phyloP scores from a whole-genome alignment of 1,140 invertebrate genomes.

The Palaemon carinicauda region DNA sequence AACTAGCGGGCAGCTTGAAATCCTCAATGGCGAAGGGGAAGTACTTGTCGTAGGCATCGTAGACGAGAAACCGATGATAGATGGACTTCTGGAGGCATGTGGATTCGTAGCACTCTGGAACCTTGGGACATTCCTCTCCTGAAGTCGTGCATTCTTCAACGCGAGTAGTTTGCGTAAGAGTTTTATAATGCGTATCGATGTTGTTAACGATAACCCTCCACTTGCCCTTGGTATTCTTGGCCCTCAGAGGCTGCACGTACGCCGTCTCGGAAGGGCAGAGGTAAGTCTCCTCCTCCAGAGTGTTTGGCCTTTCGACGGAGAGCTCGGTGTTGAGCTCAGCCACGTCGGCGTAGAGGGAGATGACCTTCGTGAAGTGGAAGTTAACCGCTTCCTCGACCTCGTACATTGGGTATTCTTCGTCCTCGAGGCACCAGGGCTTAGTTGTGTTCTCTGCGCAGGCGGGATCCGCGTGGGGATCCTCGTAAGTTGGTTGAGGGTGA shows the following conservation, averaged over 20 bases:
- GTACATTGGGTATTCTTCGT: slow-evolving; percentile 51
- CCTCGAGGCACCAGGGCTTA: slow-evolving; percentile 50
- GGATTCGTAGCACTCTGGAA: slow-evolving; percentile 60
- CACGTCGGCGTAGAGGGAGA: slow-evolving; percentile 59
- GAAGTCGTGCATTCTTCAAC: slow-evolving; percentile 60
- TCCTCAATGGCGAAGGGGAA: slow-evolving; percentile 61
- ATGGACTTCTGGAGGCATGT: slow-evolving; percentile 61
- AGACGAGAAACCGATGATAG: slow-evolving; percentile 61
- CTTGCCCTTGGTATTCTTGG: slow-evolving; percentile 60
- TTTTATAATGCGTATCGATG: slow-evolving; percentile 60
- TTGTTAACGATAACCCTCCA: slow-evolving; percentile 62
- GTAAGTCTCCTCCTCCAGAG: slow-evolving; percentile 59
- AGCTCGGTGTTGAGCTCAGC: slow-evolving; percentile 57
- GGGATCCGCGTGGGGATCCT: neutral
- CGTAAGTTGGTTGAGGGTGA: neutral
- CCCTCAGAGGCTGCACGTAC: slow-evolving; percentile 61
- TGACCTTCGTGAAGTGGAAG: slow-evolving; percentile 54
- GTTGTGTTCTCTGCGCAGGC: slow-evolving; percentile 29
- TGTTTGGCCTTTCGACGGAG: slow-evolving; percentile 58
- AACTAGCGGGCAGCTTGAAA: slow-evolving; percentile 61
- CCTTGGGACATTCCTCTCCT: slow-evolving; percentile 57
- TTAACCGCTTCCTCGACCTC: slow-evolving; percentile 47
- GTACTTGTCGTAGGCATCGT: slow-evolving; percentile 61
- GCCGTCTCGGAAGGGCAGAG: slow-evolving; percentile 55
- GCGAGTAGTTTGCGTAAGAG: slow-evolving; percentile 60